A percentile compares a stretch with the other conserved stretches of the same genome.
These are phyloP conservation scores for Monochamus saltuarius DNA, from an alignment of 1,140 invertebrate genomes.

Conservation along the genomic window DNA sequence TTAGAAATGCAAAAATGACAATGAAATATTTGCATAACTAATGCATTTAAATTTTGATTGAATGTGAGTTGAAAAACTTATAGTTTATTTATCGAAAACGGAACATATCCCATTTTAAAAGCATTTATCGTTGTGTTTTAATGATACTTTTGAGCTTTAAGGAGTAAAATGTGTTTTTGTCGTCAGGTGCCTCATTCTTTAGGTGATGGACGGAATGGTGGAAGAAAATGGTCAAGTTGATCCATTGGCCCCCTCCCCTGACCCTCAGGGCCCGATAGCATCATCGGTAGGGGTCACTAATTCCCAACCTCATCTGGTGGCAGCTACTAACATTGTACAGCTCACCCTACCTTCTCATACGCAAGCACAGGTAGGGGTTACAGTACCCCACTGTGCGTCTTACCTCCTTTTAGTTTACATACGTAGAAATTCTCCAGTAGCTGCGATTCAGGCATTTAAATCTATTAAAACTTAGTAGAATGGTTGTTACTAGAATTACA, in stretches of 20 bases:
- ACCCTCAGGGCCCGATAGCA: constrained; percentile 50
- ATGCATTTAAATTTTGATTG: too few species aligned
- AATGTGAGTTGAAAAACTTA: too few species aligned
- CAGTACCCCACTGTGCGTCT: constrained; percentile 40
- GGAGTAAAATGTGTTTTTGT: constrained; percentile 24
- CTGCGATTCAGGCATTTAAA: too few species aligned
- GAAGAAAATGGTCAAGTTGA: constrained; percentile 78
- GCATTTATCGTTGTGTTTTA: too few species aligned
- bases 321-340: constrained; percentile 80
- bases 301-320: constrained; percentile 60
- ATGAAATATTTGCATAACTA: too few species aligned
- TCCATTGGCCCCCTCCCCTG: constrained; percentile 60
- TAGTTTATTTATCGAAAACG: too few species aligned
- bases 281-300: constrained; percentile 62
- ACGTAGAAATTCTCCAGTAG: neutral
- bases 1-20: too few species aligned
- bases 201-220: constrained; percentile 83
- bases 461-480: too few species aligned
- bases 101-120: too few species aligned
- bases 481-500: too few species aligned
- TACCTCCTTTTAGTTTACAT: constrained; percentile 5
- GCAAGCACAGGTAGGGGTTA: constrained; percentile 64
- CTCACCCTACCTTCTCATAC: constrained; percentile 71
- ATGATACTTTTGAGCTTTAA: too few species aligned
- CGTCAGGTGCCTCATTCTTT: constrained; percentile 57